Evolutionary conservation across 2,113 vertebrate genomes (phyloP).

Genomic region (Cathartes aura): DNA sequence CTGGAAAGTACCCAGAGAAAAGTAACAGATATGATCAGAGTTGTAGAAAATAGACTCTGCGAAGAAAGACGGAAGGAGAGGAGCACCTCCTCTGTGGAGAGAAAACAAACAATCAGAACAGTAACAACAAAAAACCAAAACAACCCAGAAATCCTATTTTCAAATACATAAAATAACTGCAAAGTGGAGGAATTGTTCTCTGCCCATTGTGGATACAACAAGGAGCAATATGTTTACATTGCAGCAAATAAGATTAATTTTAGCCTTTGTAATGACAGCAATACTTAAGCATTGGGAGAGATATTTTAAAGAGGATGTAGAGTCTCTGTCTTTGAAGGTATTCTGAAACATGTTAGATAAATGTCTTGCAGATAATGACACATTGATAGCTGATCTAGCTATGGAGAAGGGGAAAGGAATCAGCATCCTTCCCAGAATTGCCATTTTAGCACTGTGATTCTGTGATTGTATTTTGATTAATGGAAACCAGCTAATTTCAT

Average conservation of each 20-base stretch:
- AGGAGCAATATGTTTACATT: background rate
- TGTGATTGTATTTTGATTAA: background rate
- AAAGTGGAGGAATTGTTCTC: background rate
- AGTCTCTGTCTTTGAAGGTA: background rate
- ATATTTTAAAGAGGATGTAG: background rate
- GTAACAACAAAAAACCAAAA: background rate
- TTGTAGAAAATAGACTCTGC: background rate
- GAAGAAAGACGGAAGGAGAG: background rate
- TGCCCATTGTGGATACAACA: background rate
- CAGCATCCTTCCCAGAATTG: background rate
- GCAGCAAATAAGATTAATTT: background rate
- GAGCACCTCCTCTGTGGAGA: background rate
- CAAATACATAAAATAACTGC: background rate
- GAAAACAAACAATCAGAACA: background rate
- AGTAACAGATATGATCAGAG: background rate
- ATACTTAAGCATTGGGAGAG: background rate
- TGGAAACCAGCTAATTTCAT: conserved; percentile 4
- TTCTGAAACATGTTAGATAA: background rate
- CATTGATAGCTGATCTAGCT: too few species aligned
- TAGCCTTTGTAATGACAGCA: background rate
- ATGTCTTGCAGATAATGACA: background rate
- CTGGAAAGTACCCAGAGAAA: background rate
- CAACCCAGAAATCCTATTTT: background rate
- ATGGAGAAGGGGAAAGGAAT: background rate
- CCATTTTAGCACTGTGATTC: background rate